Percentiles rank a stretch among this genome's conserved stretches.
Conservation (phyloP, 2,888 invertebrate species). For the Lottia scabra region DNA sequence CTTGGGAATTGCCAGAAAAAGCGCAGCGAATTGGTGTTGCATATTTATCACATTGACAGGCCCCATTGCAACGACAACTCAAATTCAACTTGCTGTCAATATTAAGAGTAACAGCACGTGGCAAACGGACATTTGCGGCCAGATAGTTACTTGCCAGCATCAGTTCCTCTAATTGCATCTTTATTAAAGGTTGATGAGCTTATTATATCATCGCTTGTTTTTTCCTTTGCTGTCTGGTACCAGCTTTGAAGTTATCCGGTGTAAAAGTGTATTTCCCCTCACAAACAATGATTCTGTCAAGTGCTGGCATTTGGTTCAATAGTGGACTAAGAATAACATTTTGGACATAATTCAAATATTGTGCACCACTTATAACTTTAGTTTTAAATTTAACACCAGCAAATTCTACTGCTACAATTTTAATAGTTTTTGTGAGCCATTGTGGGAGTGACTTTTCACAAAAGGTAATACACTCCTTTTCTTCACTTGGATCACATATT, state of each 20-base stretch:
- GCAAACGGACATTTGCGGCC: background rate
- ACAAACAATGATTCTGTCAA: conserved; percentile 27
- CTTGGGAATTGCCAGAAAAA: background rate
- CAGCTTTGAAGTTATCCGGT: conserved; percentile 3
- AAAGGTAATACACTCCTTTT: background rate
- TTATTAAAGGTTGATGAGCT: background rate
- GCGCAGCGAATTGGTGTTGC: background rate
- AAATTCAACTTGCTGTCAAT: background rate
- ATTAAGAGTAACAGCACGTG: background rate
- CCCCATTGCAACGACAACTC: background rate
- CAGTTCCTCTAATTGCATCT: background rate
- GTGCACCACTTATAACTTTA: conserved; percentile 10
- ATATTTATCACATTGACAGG: background rate
- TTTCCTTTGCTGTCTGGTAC: background rate
- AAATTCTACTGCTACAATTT: conserved; percentile 23
- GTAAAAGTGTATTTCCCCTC: conserved; percentile 31
- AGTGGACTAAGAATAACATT: conserved; percentile 19
- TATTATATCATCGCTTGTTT: background rate
- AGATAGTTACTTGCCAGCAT: conserved; percentile 1
- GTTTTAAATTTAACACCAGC: conserved; percentile 32
- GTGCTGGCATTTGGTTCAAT: conserved; percentile 10
- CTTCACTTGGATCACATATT: background rate
- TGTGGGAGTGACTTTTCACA: background rate
- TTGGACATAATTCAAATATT: conserved; percentile 30
- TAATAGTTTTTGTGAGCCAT: background rate